Conservation (phyloP, 2,113 vertebrate species). For the Sclerurus mexicanus region DNA sequence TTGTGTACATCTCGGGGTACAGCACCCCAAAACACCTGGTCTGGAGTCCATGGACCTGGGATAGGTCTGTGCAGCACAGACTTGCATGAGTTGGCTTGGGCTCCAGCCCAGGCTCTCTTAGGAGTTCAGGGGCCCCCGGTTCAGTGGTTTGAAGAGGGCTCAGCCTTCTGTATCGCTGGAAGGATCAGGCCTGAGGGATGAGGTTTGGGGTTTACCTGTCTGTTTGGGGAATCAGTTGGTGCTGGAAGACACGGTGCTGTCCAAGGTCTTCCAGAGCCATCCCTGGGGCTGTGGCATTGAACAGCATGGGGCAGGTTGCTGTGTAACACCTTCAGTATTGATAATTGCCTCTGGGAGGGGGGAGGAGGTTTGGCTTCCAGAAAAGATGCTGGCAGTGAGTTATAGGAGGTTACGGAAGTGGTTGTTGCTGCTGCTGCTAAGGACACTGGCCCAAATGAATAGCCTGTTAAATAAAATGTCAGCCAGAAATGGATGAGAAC, state of each 20-base stretch:
- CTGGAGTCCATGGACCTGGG: neutral
- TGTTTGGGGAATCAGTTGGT: neutral
- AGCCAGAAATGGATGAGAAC: neutral
- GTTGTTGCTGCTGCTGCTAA: neutral
- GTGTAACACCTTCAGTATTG: neutral
- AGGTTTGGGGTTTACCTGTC: neutral
- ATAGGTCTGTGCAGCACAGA: neutral
- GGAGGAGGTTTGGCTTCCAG: neutral
- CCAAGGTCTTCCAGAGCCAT: neutral
- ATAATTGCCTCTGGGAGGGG: neutral
- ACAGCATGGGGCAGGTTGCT: neutral
- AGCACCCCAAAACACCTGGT: neutral
- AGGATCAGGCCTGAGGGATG: neutral
- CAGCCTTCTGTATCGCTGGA: neutral
- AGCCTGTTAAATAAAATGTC: slow-evolving; percentile 33
- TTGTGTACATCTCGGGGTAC: neutral
- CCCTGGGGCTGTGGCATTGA: neutral
- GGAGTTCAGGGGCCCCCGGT: neutral
- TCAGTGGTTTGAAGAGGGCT: rapidly evolving
- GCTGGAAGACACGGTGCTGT: neutral
- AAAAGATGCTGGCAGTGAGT: neutral
- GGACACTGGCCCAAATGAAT: neutral
- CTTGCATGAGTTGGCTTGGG: neutral
- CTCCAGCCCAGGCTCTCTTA: neutral
- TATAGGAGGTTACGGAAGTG: neutral